These are phyloP conservation scores for Abrostola tripartita DNA, from an alignment of 2,888 invertebrate species.

Conservation along the genomic window DNA sequence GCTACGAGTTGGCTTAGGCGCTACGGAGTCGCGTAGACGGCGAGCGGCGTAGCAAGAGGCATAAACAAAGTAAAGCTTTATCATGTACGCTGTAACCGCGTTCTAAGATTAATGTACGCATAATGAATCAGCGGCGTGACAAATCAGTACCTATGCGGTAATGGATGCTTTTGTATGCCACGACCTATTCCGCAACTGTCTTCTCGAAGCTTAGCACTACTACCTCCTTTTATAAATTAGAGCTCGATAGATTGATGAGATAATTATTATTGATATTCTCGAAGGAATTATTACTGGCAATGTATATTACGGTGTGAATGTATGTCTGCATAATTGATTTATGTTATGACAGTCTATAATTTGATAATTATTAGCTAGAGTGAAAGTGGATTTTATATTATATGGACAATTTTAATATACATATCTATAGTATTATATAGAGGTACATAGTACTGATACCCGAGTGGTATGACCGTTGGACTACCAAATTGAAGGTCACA, in stretches of 20 bases:
- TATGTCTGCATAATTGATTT: neutral
- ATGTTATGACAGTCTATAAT: too few relatives aligned
- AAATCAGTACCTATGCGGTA: conserved; percentile 74
- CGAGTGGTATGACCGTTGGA: too few relatives aligned
- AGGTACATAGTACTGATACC: too few relatives aligned
- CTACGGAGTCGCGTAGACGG: conserved; percentile 48
- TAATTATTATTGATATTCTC: conserved; percentile 20
- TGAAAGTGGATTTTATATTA: too few relatives aligned
- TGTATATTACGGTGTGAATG: conserved; percentile 5
- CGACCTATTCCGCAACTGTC: conserved; percentile 40
- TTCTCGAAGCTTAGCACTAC: too few relatives aligned
- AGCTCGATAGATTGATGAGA: conserved; percentile 9
- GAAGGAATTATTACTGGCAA: conserved; percentile 4
- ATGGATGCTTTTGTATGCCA: conserved; percentile 53
- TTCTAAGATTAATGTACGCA: conserved; percentile 72
- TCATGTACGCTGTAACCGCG: conserved; percentile 67
- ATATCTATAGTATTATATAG: too few relatives aligned
- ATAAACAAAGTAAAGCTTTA: conserved; percentile 73
- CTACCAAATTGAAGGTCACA: too few relatives aligned
- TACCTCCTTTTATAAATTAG: conserved; percentile 21
- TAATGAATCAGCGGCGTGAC: conserved; percentile 84
- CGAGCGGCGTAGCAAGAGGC: conserved; percentile 45
- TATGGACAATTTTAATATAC: too few relatives aligned
- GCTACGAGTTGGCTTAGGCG: conserved; percentile 44
- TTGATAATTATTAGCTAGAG: too few relatives aligned